Percentiles rank a stretch among this genome's conserved stretches.
These are phyloP conservation scores for Xenopus borealis DNA, from an alignment of 2,113 vertebrate genomes.

Conservation along the genomic window DNA sequence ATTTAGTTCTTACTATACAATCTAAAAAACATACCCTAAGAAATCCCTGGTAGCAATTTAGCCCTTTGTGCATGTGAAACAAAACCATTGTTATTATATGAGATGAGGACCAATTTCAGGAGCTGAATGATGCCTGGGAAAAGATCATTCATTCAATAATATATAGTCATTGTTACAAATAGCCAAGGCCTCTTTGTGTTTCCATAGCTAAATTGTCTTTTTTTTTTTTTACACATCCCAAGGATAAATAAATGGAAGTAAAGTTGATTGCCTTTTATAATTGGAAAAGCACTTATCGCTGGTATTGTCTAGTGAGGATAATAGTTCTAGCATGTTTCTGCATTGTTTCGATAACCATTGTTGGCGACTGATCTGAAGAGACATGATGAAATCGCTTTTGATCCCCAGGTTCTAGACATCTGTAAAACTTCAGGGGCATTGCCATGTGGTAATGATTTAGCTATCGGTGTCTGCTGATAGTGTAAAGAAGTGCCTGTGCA, in stretches of 20 bases:
- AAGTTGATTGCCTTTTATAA: constrained; percentile 13
- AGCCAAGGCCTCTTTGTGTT: too few relatives aligned
- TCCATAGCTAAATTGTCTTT: too few relatives aligned
- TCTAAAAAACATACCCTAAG: too few relatives aligned
- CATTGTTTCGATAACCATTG: constrained; percentile 54
- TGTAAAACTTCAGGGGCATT: constrained; percentile 76
- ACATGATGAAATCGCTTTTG: constrained; percentile 71
- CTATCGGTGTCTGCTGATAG: constrained; percentile 71
- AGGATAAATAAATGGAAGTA: constrained; percentile 10
- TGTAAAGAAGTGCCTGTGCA: constrained; percentile 70
- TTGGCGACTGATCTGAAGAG: constrained; percentile 68
- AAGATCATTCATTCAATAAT: too few relatives aligned
- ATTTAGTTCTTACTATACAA: too few relatives aligned
- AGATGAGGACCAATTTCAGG: too few relatives aligned
- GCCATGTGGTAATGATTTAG: constrained; percentile 87
- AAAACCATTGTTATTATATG: too few relatives aligned
- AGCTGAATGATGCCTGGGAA: too few relatives aligned
- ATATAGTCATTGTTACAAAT: too few relatives aligned
- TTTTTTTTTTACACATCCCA: background rate
- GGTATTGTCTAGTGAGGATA: constrained; percentile 45
- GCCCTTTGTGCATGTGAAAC: too few relatives aligned
- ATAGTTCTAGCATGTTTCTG: constrained; percentile 60
- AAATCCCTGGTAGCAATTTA: too few relatives aligned
- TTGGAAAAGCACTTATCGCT: constrained; percentile 12
- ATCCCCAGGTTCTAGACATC: constrained; percentile 76